These are phyloP conservation scores for Saguinus midas DNA, from an alignment of 2,113 vertebrate genomes.

Conservation along the genomic window DNA sequence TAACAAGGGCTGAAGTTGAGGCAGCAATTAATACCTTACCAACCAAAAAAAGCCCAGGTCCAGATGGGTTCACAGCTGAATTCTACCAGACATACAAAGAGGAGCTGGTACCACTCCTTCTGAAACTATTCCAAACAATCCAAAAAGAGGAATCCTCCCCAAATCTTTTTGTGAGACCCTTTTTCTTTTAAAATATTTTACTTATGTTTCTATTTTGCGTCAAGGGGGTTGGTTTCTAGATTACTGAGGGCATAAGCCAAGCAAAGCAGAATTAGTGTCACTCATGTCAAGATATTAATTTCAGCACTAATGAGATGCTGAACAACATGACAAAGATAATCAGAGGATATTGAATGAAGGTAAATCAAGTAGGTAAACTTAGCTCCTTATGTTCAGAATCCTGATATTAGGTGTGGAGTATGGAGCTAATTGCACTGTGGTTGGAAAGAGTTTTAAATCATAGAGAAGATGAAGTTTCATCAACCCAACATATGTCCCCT, in stretches of 20 bases:
- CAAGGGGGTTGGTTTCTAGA: background rate
- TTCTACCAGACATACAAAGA: too few relatives aligned
- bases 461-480: background rate
- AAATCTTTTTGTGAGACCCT: too few relatives aligned
- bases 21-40: too few relatives aligned
- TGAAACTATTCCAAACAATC: too few relatives aligned
- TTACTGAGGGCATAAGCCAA: constrained; percentile 9
- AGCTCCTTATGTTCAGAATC: background rate
- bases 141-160: too few relatives aligned
- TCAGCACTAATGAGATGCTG: background rate
- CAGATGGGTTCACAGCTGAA: too few relatives aligned
- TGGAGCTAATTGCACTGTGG: background rate
- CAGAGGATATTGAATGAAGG: background rate
- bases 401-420: background rate
- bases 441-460: background rate
- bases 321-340: background rate
- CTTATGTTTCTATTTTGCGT: background rate
- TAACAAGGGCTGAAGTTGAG: too few relatives aligned
- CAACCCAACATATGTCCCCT: background rate
- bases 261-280: background rate
- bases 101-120: too few relatives aligned
- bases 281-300: background rate
- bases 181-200: background rate
- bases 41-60: too few relatives aligned
- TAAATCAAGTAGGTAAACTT: background rate